Evolutionary conservation across 2,797 vertebrate genomes (phyloP).

Genomic region (Gymnoscopelus microlampas): DNA sequence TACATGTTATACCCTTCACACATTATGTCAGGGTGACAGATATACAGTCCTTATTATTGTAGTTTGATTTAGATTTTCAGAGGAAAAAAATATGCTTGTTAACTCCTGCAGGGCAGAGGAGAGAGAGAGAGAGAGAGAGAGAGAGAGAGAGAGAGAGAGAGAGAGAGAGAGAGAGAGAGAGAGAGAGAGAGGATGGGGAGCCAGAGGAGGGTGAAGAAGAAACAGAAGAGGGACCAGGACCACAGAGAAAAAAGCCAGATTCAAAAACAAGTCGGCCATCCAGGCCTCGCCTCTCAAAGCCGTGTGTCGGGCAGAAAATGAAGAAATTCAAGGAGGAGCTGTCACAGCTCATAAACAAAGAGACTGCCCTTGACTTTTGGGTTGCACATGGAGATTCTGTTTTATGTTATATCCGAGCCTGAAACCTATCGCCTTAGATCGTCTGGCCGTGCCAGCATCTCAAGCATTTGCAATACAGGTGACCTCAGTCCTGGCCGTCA

Average conservation of each 20-base stretch:
- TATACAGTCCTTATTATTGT: no score
- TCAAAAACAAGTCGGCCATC: constrained; percentile 17
- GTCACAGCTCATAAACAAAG: not conserved
- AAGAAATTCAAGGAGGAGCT: not conserved
- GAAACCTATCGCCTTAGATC: constrained; percentile 14
- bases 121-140: no score
- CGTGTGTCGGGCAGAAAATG: not conserved
- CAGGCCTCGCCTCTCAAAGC: not conserved
- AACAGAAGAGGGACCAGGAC: not conserved
- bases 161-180: no score
- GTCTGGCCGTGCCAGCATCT: constrained; percentile 30
- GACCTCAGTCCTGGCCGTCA: no score
- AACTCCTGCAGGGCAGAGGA: no score
- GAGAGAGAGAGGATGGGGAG: constrained; percentile 2
- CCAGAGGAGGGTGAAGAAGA: constrained; percentile 1
- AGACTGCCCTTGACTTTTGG: constrained; percentile 6
- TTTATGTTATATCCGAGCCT: not conserved
- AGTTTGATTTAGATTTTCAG: no score
- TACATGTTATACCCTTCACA: no score
- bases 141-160: no score
- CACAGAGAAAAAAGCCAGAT: constrained; percentile 17
- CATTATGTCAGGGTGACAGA: no score
- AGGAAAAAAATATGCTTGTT: no score
- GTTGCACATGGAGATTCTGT: not conserved
- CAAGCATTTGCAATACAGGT: no score